These are phyloP conservation scores for Tragelaphus imberbis DNA, from an alignment of 2,113 vertebrate genomes.

Conservation along the genomic window DNA sequence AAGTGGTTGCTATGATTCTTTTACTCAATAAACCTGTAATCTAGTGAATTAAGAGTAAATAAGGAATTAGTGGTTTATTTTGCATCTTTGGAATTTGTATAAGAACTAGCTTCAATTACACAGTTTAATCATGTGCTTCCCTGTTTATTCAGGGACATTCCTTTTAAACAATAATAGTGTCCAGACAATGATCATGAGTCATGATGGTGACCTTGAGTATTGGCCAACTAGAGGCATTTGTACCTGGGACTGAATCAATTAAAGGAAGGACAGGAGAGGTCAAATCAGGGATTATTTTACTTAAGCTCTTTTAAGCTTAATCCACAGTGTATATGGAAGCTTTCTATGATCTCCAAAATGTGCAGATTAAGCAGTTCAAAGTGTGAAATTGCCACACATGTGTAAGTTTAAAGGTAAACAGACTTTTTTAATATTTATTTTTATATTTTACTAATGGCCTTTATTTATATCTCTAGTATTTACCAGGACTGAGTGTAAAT, in stretches of 20 bases:
- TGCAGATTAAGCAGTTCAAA: not conserved
- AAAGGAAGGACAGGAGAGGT: not conserved
- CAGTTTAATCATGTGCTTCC: not conserved
- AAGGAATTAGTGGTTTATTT: not conserved
- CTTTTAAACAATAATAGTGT: not conserved
- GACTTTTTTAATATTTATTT: not conserved
- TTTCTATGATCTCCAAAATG: not conserved
- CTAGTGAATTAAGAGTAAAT: not conserved
- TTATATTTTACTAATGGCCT: not conserved
- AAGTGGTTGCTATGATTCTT: not conserved
- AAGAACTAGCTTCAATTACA: not conserved
- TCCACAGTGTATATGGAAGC: not conserved
- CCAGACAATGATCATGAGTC: conserved; percentile 9
- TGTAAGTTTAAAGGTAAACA: not conserved
- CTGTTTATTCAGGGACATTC: conserved; percentile 8
- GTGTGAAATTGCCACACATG: not conserved
- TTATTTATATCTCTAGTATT: not conserved
- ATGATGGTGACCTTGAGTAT: not conserved
- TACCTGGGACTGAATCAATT: conserved; percentile 17
- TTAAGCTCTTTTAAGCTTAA: not conserved
- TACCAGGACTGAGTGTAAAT: not conserved
- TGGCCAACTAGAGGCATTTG: not conserved
- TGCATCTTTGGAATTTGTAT: not conserved
- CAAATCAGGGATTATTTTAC: not conserved
- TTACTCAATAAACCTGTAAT: not conserved